Percentiles rank a stretch among this genome's conserved stretches.
Conservation (phyloP, 2,797 vertebrate genomes). For the Acanthopagrus latus region DNA sequence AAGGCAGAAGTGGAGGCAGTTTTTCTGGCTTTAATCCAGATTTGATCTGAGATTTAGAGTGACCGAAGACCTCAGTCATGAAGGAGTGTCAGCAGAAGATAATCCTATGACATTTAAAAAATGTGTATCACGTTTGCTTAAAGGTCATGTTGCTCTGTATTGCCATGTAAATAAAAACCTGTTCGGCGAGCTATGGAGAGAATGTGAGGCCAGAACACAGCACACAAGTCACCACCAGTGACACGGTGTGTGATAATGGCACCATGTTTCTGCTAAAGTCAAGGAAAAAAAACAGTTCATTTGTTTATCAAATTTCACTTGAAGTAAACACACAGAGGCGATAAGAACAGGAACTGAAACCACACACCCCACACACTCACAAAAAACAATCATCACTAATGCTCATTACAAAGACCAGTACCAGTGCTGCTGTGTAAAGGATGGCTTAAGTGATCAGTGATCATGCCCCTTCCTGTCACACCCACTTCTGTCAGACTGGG, state of each 20-base stretch:
- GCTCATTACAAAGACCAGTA: too few relatives aligned
- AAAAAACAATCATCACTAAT: too few relatives aligned
- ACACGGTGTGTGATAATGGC: accelerated
- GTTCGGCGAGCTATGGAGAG: constrained; percentile 39
- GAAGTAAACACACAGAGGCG: too few relatives aligned
- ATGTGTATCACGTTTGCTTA: constrained; percentile 32
- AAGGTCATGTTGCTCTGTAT: constrained; percentile 19
- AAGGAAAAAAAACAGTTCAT: neutral
- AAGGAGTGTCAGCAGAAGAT: neutral
- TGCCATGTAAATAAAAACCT: constrained; percentile 21
- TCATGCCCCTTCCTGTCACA: neutral
- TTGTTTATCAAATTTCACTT: too few relatives aligned
- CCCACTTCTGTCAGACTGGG: neutral
- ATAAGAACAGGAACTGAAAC: neutral
- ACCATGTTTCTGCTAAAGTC: neutral
- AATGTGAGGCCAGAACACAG: neutral
- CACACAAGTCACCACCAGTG: neutral
- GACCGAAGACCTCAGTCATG: too few relatives aligned
- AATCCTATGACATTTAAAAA: constrained; percentile 42
- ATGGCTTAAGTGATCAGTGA: too few relatives aligned
- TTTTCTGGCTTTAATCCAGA: neutral
- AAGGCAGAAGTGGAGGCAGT: neutral
- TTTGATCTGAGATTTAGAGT: neutral
- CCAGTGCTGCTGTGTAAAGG: too few relatives aligned
- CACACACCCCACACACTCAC: too few relatives aligned